These are phyloP conservation scores for Bubo scandiacus DNA, from an alignment of 2,113 vertebrate species.

Conservation along the genomic window DNA sequence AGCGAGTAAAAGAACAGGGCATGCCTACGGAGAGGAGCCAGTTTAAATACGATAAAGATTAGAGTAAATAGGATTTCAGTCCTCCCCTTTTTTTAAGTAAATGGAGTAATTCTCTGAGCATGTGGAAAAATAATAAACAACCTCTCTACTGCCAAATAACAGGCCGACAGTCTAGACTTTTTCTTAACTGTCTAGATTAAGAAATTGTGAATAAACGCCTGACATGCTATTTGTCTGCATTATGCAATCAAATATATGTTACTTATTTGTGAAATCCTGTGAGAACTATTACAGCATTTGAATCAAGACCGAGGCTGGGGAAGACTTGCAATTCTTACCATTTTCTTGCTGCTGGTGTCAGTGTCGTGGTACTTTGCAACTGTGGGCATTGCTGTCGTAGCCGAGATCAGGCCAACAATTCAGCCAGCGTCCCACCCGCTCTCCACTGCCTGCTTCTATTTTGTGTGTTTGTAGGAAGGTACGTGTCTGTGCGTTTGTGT, in stretches of 20 bases:
- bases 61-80: background rate
- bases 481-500: background rate
- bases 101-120: background rate
- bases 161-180: background rate
- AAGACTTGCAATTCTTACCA: background rate
- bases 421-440: background rate
- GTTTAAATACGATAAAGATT: constrained; percentile 14
- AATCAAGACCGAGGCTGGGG: background rate
- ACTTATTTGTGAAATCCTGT: background rate
- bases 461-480: background rate
- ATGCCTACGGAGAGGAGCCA: background rate
- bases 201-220: background rate
- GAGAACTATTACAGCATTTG: background rate
- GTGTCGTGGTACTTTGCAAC: background rate
- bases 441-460: accelerated
- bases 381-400: accelerated
- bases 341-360: background rate
- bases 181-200: background rate
- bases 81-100: background rate
- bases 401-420: accelerated
- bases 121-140: constrained; percentile 48
- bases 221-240: background rate
- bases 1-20: background rate
- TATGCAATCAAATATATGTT: background rate
- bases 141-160: background rate